Base-by-base conservation (phyloP, 1,140 invertebrate species). In the Zaprionus gabonicus region DNA sequence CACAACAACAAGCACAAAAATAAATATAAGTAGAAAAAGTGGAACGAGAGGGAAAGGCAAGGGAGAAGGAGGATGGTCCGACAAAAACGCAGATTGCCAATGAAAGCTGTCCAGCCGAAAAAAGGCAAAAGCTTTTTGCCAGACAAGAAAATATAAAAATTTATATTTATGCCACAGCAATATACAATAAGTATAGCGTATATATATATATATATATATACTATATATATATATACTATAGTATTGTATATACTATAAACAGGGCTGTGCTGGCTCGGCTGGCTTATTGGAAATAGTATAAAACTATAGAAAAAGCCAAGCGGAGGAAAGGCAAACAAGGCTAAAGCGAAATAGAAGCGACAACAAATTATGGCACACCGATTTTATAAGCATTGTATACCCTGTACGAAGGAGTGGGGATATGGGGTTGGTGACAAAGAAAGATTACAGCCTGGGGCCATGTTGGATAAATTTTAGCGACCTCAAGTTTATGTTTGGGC, bases 321-420 rank as follows among this genome's bases (percentile, higher is more conserved):
- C 0, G 3, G 36, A 41, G 28, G 12, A n/a, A 27, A 69, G 15
- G 68, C 34, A 70, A 38, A 38, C 46, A 27, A n/a, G n/a, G 55
- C 44, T 70, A 65, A 17, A 67, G 60, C 57, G 28, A 56, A 55
- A 60, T 49, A 71, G 55, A 38, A 67, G 44, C 74, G 78, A 76
- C 82, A 81, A 69, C 84, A 87, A 88, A 88, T 83, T 88, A 87
- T 87, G 78, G 64, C 53, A 76, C 58, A 76, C 57, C 63, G 84
- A 81, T 76, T 88, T 87, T 76, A 77, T 83, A 83, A 81, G 74
- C 71, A 69, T 65, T 58, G 20, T 41, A 51, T 65, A 59, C 58
- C 36, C 60, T 76, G 6, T 4, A 6, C n/a, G 4, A 6, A 9
- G n/a, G 4, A 28, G 38, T 4, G 5, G 27, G 6, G 31, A 46